These are phyloP conservation scores for Poecilia velifera DNA, from an alignment of 2,797 vertebrate species.

Conservation along the genomic window DNA sequence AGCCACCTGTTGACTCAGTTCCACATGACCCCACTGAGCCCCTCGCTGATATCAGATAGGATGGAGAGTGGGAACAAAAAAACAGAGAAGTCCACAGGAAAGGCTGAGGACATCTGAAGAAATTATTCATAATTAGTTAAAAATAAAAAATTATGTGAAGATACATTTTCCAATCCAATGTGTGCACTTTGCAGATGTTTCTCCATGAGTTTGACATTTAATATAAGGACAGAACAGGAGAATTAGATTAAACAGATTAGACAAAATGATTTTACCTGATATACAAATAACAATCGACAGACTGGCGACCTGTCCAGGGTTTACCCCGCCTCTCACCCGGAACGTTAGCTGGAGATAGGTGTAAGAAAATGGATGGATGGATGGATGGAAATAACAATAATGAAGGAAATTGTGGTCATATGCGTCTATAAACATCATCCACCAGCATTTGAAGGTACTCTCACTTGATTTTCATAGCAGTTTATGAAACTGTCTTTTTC, in stretches of 20 bases:
- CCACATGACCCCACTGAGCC: slow-evolving; percentile 70
- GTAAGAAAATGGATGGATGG: too few relatives aligned
- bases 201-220: background rate
- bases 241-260: background rate
- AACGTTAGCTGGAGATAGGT: too few relatives aligned
- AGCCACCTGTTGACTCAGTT: slow-evolving; percentile 81
- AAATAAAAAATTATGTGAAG: background rate
- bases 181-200: background rate
- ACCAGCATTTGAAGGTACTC: background rate
- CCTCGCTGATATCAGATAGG: slow-evolving; percentile 45
- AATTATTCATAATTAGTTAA: background rate
- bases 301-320: too few relatives aligned
- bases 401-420: background rate
- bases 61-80: slow-evolving; percentile 39
- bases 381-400: background rate
- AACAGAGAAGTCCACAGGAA: slow-evolving; percentile 49
- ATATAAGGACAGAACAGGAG: background rate
- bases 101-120: slow-evolving; percentile 15
- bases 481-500: background rate
- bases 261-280: background rate
- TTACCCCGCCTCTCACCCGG: too few relatives aligned
- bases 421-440: background rate
- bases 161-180: background rate
- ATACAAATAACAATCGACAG: background rate
- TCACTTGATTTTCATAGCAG: background rate